These are phyloP conservation scores for Parascotia fuliginaria DNA, from an alignment of 2,888 invertebrate genomes.

Conservation along the genomic window DNA sequence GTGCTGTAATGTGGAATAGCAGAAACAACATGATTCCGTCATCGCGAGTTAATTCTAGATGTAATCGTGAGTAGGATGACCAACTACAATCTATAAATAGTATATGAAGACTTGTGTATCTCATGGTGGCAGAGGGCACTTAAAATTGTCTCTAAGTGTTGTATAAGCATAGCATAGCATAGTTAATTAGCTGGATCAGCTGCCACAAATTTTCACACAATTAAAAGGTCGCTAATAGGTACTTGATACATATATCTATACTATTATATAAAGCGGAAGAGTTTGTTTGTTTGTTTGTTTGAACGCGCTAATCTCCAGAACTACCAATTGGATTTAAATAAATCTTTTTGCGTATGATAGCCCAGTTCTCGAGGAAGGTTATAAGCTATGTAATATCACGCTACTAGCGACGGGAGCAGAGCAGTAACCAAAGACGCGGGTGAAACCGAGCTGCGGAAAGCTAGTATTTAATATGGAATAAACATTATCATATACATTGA, in stretches of 20 bases:
- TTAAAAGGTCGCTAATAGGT: no score
- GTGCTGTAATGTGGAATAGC: conserved; percentile 19
- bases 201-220: no score
- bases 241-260: not conserved
- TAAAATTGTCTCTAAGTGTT: no score
- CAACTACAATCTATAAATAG: no score
- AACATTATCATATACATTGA: no score
- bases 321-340: not conserved
- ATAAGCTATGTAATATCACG: not conserved
- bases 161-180: no score
- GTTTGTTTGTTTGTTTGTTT: not conserved
- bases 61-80: conserved; percentile 6
- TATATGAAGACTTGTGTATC: no score
- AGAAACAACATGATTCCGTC: conserved; percentile 28
- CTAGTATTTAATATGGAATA: no score
- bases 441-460: no score
- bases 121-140: no score
- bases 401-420: not conserved
- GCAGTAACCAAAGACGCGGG: not conserved
- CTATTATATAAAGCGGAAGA: not conserved
- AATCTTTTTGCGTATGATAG: no score
- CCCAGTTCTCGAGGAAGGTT: not conserved
- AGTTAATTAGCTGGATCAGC: no score
- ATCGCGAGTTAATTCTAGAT: conserved; percentile 15
- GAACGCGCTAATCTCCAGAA: not conserved